Percentiles rank a stretch among this genome's conserved stretches.
phyloP scores from a whole-genome alignment of 2,888 invertebrate genomes.

The Sarcophaga variegata region DNA sequence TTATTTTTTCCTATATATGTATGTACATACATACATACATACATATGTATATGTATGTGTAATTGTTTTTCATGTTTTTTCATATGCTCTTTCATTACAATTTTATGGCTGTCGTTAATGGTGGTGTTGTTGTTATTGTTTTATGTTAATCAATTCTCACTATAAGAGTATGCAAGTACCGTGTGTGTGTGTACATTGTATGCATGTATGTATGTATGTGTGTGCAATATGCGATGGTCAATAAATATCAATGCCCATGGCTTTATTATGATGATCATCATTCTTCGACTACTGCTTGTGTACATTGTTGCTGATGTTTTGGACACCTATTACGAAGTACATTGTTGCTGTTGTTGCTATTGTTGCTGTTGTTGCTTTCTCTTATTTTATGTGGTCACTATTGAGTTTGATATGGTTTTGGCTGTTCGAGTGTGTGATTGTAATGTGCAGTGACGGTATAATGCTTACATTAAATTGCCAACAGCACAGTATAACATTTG shows the following conservation, averaged over 20 bases:
- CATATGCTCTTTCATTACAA: not conserved
- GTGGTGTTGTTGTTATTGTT: not conserved
- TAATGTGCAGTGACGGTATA: slow-evolving; percentile 29
- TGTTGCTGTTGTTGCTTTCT: not conserved
- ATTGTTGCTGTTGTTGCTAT: not conserved
- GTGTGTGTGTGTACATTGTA: slow-evolving; percentile 21
- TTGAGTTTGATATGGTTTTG: not conserved
- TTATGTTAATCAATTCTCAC: slow-evolving; percentile 62
- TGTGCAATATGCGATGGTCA: slow-evolving; percentile 53
- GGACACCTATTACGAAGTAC: not conserved
- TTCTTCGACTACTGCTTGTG: slow-evolving; percentile 29
- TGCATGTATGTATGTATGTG: not conserved
- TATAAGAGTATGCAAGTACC: slow-evolving; percentile 23
- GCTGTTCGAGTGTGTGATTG: slow-evolving; percentile 13
- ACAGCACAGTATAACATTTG: slow-evolving; percentile 60
- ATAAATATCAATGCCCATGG: slow-evolving; percentile 61
- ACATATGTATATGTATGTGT: not conserved
- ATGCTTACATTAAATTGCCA: slow-evolving; percentile 60
- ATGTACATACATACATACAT: not conserved
- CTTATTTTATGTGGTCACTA: slow-evolving; percentile 12
- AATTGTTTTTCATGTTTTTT: not conserved
- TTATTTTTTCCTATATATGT: slow-evolving; percentile 33
- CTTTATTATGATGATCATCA: slow-evolving; percentile 60
- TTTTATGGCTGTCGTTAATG: slow-evolving; percentile 2
- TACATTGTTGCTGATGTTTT: not conserved